Evolutionary conservation across 2,888 invertebrate genomes (phyloP), one percentile per base, ranked within the genome.

Genomic region (Pantelozetes paolii): DNA sequence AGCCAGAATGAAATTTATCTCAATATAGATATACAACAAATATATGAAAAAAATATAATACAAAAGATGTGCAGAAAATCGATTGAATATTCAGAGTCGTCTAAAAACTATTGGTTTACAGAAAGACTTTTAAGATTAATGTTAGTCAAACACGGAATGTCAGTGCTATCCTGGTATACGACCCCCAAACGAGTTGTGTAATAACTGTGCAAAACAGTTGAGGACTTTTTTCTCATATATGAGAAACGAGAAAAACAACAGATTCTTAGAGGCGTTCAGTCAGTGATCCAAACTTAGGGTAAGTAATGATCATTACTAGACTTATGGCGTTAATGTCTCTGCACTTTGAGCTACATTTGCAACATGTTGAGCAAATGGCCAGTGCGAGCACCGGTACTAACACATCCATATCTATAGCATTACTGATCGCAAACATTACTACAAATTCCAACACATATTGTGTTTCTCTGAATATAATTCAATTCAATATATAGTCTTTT

Each of bases 361-460:
- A 57, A 57, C 57, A 57, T 26, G 57, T 57, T 57, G 57, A 57
- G 57, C 57, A 57, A 57, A 57, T 57, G 57, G 57, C 28, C 57
- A 48, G 18, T 48, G 36, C 5, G 48, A 15, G 18, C 20, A 48
- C 48, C 48, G 48, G 48, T 48, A 20, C 48, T 15, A 48, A 48
- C 42, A 48, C 48, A 48, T 48, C 20, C 15, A 15, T 5, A 15
- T n/a, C 15, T 42, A 42, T 48, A 23, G 13, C 13, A 28, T 26
- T 57, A 57, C 26, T 23, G 23, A 57, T 28, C 26, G 5, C 28
- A 57, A 28, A 57, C 23, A 36, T 5, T 36, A 9, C 5, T 8
- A 36, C 36, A 36, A 36, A 36, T 36, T 5, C 36, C 5, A 36
- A 36, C 5, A 8, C 9, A 5, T 8, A 8, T 36, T 36, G 5